Base-by-base conservation (phyloP, 37 sponge, comb jelly and placozoan genomes). In the Ephydatia muelleri region DNA sequence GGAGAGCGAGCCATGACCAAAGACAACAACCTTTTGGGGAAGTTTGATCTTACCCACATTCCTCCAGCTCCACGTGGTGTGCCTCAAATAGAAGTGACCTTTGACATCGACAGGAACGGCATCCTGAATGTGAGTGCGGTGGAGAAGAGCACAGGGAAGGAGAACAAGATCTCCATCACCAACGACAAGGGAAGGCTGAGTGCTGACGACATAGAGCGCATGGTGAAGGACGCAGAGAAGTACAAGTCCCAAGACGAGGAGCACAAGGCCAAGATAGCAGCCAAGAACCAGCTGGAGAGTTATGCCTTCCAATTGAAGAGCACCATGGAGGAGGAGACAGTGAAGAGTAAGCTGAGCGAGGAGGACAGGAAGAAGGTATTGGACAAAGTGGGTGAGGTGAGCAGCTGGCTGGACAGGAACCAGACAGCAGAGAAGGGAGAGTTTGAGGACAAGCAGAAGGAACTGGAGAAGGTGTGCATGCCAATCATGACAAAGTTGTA, bases 51-150 rank as follows among this genome's bases (percentile, higher is more conserved):
- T 73, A 80, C 76, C 68, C 91, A 93, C 37, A 96, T 96, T 40
- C 91, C 96, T 9, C 96, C 96, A 29, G 96, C 96, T 16, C 96
- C 96, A 25, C 76, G 96, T 75, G 96, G 94, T n/a, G 91, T 96
- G 26, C 93, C 96, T 6, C 70, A 93, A 72, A 93, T 96, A 26
- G 96, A 96, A 30, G 96, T 96, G 1, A 85, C 89, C 67, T 92
- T 95, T 72, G 96, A 95, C 73, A 43, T 95, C 0, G 93, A 95
- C 88, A 77, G 86, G 57, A 89, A 96, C 78, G 94, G 96, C 0
- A 96, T 96, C 72, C 89, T 96, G 67, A 96, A 96, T 77, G 96
- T 96, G 49, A 86, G 91, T 30, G 96, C 96, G 27, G 73, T 40
- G 27, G 96, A 96, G 79, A 69, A 90, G 87, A 88, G 94, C 84